Percentiles rank a stretch among this genome's conserved stretches.
Evolutionary conservation across 1,140 invertebrate genomes (phyloP).

Genomic region (Apis mellifera): DNA sequence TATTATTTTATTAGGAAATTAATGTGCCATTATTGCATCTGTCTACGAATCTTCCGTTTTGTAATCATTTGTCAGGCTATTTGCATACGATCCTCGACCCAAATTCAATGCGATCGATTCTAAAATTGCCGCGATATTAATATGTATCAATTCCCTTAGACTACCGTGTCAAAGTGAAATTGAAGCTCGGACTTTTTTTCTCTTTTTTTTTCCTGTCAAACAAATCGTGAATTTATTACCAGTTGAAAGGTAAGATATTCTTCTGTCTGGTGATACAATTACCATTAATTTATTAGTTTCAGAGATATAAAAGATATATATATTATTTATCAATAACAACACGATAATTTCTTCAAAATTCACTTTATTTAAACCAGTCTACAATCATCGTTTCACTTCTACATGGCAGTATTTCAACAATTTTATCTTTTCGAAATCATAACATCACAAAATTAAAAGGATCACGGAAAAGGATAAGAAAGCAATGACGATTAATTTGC

Average conservation of each 20-base stretch:
- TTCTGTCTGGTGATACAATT: not conserved
- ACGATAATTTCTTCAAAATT: not conserved
- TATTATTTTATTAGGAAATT: not conserved
- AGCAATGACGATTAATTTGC: not conserved
- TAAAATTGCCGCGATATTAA: conserved; percentile 23
- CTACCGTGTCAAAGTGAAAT: not conserved
- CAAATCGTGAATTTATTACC: not conserved
- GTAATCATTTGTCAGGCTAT: not conserved
- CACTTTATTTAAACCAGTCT: conserved; percentile 15
- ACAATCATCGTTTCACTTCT: not conserved
- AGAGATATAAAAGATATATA: no score
- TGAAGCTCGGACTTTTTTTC: not conserved
- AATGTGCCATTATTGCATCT: not conserved
- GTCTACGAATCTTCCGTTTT: not conserved
- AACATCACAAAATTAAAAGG: no score
- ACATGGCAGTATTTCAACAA: conserved; percentile 18
- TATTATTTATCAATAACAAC: no score
- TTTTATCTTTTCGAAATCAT: not conserved
- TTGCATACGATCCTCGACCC: conserved; percentile 36
- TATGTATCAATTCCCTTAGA: conserved; percentile 14
- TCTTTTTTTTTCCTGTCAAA: not conserved
- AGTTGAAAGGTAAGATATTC: not conserved
- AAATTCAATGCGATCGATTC: conserved; percentile 25
- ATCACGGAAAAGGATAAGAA: not conserved
- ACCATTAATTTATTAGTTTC: not conserved